Percentiles rank a stretch among this genome's conserved stretches.
These are phyloP conservation scores for Cavia porcellus DNA, from an alignment of 2,113 vertebrate species.

Conservation along the genomic window DNA sequence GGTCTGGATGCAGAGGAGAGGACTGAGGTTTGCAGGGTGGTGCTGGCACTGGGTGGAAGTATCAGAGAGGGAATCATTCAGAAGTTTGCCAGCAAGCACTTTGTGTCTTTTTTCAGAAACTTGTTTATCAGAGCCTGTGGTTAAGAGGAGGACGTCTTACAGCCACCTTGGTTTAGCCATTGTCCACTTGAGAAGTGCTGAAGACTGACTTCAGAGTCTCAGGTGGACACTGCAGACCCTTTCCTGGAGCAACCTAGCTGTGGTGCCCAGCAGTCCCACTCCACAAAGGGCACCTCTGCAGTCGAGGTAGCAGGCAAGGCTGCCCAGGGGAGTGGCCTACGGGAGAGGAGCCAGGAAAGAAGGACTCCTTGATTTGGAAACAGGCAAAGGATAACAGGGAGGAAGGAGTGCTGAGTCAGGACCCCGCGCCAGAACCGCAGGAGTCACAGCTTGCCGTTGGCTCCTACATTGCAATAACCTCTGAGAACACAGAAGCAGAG, in stretches of 20 bases:
- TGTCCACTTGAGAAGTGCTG: neutral
- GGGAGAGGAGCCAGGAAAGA: slow-evolving; percentile 19
- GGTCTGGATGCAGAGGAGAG: neutral
- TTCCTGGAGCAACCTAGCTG: neutral
- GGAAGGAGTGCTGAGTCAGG: neutral
- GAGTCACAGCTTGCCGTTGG: neutral
- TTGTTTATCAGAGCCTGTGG: neutral
- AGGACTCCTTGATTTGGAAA: neutral
- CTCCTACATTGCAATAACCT: neutral
- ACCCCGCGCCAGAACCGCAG: neutral
- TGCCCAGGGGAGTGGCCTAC: neutral
- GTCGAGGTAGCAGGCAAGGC: neutral
- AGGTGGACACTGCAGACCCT: neutral
- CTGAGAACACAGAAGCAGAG: neutral
- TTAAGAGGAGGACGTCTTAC: neutral
- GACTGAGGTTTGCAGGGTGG: too few species aligned
- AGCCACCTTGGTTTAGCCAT: neutral
- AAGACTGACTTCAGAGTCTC: neutral
- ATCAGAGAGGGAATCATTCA: rapidly evolving
- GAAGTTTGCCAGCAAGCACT: neutral
- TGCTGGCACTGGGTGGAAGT: rapidly evolving
- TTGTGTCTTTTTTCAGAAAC: slow-evolving; percentile 27
- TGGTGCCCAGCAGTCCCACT: too few species aligned
- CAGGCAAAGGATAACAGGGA: neutral
- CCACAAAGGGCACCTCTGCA: neutral